Evolutionary conservation across 2,797 vertebrate genomes (phyloP), one percentile per base, ranked within the genome.

Genomic region (Sebastes ruberrimus): DNA sequence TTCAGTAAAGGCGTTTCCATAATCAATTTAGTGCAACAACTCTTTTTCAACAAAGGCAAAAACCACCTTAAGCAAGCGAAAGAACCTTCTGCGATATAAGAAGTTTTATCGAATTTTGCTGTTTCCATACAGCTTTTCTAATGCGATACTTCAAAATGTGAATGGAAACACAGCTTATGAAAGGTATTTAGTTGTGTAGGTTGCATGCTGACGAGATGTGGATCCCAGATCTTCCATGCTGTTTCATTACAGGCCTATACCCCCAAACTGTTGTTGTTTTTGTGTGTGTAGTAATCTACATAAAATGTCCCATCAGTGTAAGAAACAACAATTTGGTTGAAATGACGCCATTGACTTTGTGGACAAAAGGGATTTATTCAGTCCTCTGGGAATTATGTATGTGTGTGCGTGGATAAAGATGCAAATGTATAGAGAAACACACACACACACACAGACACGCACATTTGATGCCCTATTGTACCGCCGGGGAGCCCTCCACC

Each of bases 401-500:
- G 38, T 71, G 56, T 73, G 63, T 65, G 38, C 7, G 8, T 22
- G 5, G 49, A 35, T 61, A 85, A 76, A 89, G 52, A 71, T 4
- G 18, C 22, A 64, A 73, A 71, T 65, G 18, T 63, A 65, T 20
- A 35, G 53, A 76, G 22, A 49, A 1, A 46, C 42, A 59, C 57
- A 75, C n/a, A 46, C 57, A 75, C n/a, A 46, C 71, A 78, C 77
- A 80, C 67, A 59, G 57, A 46, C 71, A 78, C 73, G 77, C 70
- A 79, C 85, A 68, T 64, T 42, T 28, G 18, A 79, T 55, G 33
- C 57, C 65, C 68, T 74, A 79, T 86, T 90, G 75, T 91, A 28
- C 74, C 49, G 46, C 70, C 25, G 65, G 56, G 73, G 76, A 87
- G 64, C 74, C 64, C 70, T 82, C 74, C 60, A 52, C 68, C 82